Evolutionary conservation across 2,113 vertebrate species (phyloP), one percentile per base, ranked within the genome.

Genomic region (Hippocampus comes): DNA sequence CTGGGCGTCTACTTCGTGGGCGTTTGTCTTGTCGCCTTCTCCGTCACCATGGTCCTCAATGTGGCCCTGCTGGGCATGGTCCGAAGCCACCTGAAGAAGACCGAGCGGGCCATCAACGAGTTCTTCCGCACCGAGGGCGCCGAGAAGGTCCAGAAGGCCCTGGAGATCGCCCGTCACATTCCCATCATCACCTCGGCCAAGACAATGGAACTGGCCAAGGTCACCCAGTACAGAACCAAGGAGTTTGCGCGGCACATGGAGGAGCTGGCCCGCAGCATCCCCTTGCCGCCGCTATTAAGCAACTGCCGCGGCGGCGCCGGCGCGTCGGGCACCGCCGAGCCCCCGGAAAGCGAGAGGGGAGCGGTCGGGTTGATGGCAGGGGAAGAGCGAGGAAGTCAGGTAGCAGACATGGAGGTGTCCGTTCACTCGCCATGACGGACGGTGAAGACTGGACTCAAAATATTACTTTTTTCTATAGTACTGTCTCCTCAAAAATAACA

Each of bases 241-340:
- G 97, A 98, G 89, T 91, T 99, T 3, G 97, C 95, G 2, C 94
- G 95, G 0, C 97, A 98, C 80, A 95, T 98, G 1, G 97, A 98
- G 73, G 97, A 99, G 80, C 91, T 99, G 64, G 97, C 97, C 1
- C 91, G 95, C 63, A 96, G 96, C n/a, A 84, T 99, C 56, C 97
- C 97, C 4, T 93, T 99, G 4, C 97, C 97, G 0, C 96, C 96
- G 0, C 93, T 96, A 59, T 96, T 99, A 86, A 89, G 95, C 0
- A 95, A 95, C 90, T 99, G 97, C 82, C 89, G 93, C 20, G 88
- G 89, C 0, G 95, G 95, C 46, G 92, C 88, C 30, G 91, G 89
- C 2, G 91, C 93, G 66, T 89, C 92, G 0, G 92, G 84, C 3
- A 2, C 34, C 11, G 23, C 82, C 76, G 72, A 91, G 90, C 64